Percentiles rank a stretch among this genome's conserved stretches.
Evolutionary conservation across 2,797 vertebrate species (phyloP).

Genomic region (Lacerta agilis): DNA sequence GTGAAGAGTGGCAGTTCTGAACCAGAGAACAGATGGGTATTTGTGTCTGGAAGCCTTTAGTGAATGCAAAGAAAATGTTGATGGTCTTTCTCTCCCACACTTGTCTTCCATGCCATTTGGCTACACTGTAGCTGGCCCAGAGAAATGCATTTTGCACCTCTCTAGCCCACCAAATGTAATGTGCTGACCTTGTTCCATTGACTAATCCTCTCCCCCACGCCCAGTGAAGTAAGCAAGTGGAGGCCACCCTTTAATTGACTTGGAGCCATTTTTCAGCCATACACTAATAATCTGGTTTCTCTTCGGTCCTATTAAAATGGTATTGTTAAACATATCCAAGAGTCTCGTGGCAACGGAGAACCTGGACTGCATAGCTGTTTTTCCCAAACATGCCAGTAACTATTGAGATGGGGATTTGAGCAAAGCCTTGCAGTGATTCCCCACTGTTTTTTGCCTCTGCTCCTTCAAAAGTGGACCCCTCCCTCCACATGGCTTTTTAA

Average conservation of each 20-base stretch:
- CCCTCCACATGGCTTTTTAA: neutral
- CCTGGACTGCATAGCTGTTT: neutral
- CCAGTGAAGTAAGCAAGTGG: constrained; percentile 13
- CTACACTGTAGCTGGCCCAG: constrained; percentile 5
- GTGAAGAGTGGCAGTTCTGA: neutral
- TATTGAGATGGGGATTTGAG: constrained; percentile 4
- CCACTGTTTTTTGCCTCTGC: neutral
- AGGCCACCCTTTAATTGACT: constrained; percentile 33
- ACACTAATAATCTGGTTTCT: constrained; percentile 16
- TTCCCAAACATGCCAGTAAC: neutral
- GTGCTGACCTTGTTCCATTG: constrained; percentile 30
- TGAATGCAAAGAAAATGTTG: fast-evolving
- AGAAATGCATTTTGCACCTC: constrained; percentile 28
- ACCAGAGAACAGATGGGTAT: neutral
- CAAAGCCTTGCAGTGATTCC: neutral
- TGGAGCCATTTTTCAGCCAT: constrained; percentile 27
- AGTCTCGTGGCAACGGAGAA: neutral
- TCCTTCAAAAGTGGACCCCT: neutral
- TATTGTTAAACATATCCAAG: neutral
- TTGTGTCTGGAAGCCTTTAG: neutral
- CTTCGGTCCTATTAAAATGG: constrained; percentile 37
- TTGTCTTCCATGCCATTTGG: neutral
- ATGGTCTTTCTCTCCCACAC: neutral
- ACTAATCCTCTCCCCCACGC: neutral
- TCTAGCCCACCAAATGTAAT: neutral